Conservation (phyloP, 2,888 invertebrate genomes). For the Pelosia muscerda region DNA sequence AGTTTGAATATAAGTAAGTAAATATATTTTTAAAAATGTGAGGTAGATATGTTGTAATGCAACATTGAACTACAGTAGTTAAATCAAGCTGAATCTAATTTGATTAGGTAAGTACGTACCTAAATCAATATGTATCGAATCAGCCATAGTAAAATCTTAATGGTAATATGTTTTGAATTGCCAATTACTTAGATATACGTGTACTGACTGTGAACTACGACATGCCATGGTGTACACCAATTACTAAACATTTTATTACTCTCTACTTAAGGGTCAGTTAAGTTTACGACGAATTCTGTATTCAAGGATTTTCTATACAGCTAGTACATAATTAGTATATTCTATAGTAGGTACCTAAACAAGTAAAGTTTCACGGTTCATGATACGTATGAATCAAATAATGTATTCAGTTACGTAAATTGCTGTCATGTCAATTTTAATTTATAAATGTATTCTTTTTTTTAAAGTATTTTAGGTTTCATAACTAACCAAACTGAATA, state of each 20-base stretch:
- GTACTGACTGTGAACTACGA: conserved; percentile 13
- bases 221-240: conserved; percentile 19
- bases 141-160: conserved; percentile 6
- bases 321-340: too few relatives aligned
- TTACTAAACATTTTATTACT: not conserved
- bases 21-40: too few relatives aligned
- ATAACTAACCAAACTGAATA: too few relatives aligned
- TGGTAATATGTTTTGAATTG: conserved; percentile 21
- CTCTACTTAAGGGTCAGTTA: not conserved
- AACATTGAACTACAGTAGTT: conserved; percentile 45
- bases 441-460: too few relatives aligned
- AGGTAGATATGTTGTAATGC: not conserved
- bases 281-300: not conserved
- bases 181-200: conserved; percentile 27
- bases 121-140: conserved; percentile 44
- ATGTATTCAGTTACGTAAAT: not conserved
- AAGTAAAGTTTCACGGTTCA: not conserved
- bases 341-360: too few relatives aligned
- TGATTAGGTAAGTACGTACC: conserved; percentile 24
- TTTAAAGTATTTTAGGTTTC: too few relatives aligned
- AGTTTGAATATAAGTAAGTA: not conserved
- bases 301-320: too few relatives aligned
- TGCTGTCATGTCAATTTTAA: too few relatives aligned
- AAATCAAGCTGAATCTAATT: conserved; percentile 45
- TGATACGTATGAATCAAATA: not conserved